Conservation (phyloP, 1,140 invertebrate species). For the Apis dorsata region DNA sequence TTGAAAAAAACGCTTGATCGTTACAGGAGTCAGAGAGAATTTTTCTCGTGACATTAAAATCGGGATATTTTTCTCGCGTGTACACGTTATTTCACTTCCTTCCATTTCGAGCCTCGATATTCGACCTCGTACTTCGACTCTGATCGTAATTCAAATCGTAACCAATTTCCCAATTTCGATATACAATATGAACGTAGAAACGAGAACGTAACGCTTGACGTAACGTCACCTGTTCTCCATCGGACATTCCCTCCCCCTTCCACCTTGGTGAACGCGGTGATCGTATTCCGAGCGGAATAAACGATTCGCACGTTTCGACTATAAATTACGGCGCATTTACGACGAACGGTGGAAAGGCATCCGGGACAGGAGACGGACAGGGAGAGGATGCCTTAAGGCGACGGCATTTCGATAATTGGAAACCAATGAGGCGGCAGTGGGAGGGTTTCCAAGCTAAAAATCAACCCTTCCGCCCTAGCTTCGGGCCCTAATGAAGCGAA, state of each 20-base stretch:
- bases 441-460: slow-evolving; percentile 72
- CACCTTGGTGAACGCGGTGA: neutral
- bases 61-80: too few species aligned
- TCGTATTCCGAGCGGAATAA: slow-evolving; percentile 12
- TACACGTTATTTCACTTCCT: too few species aligned
- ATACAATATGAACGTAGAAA: neutral
- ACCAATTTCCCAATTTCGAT: neutral
- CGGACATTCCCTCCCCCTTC: neutral
- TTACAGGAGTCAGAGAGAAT: too few species aligned
- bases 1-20: too few species aligned
- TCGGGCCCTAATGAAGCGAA: slow-evolving; percentile 75
- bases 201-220: too few species aligned
- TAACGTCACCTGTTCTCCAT: neutral
- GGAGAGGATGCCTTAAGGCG: slow-evolving; percentile 61
- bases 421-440: slow-evolving; percentile 71
- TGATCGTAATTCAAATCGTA: neutral
- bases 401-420: slow-evolving; percentile 71
- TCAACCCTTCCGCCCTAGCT: slow-evolving; percentile 69
- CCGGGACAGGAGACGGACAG: slow-evolving; percentile 41
- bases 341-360: slow-evolving; percentile 37
- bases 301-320: slow-evolving; percentile 40
- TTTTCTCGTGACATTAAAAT: too few species aligned
- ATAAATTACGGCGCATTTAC: slow-evolving; percentile 56
- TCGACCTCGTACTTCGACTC: too few species aligned
- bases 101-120: too few species aligned